Evolutionary conservation across 2,888 invertebrate genomes (phyloP).

Genomic region (Dolichomitus sp.): DNA sequence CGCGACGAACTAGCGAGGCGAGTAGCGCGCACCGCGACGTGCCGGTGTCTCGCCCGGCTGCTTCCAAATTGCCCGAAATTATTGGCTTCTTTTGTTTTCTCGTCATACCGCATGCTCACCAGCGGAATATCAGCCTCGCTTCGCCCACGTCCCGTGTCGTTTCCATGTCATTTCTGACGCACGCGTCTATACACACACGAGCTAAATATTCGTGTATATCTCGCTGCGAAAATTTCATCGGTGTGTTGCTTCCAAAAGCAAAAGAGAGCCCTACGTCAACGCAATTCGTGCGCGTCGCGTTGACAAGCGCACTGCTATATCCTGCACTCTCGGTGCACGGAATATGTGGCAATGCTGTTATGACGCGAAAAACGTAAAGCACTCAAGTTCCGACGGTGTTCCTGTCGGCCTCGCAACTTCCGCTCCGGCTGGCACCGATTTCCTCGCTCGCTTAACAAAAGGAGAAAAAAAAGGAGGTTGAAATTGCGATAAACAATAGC

Average conservation of each 20-base stretch:
- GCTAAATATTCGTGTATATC: background rate
- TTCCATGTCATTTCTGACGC: conserved; percentile 81
- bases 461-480: background rate
- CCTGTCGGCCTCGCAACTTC: conserved; percentile 46
- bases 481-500: background rate
- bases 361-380: conserved; percentile 17
- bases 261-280: conserved; percentile 39
- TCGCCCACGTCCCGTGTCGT: conserved; percentile 71
- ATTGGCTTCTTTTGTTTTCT: conserved; percentile 86
- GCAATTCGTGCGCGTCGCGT: conserved; percentile 64
- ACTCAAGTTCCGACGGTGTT: conserved; percentile 30
- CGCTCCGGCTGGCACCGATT: conserved; percentile 21
- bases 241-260: conserved; percentile 9
- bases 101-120: conserved; percentile 79
- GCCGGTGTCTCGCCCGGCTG: conserved; percentile 84
- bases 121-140: conserved; percentile 69
- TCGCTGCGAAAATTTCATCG: conserved; percentile 1
- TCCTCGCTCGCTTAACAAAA: conserved; percentile 7
- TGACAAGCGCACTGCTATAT: conserved; percentile 49
- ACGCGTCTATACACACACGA: conserved; percentile 12
- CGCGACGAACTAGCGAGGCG: conserved; percentile 59
- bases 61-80: conserved; percentile 85
- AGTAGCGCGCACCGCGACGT: conserved; percentile 57
- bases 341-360: conserved; percentile 16
- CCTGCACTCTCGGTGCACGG: conserved; percentile 10